Percentiles rank a stretch among this genome's conserved stretches.
These are phyloP conservation scores for Perccottus glenii DNA, from an alignment of 2,113 vertebrate species.

Conservation along the genomic window DNA sequence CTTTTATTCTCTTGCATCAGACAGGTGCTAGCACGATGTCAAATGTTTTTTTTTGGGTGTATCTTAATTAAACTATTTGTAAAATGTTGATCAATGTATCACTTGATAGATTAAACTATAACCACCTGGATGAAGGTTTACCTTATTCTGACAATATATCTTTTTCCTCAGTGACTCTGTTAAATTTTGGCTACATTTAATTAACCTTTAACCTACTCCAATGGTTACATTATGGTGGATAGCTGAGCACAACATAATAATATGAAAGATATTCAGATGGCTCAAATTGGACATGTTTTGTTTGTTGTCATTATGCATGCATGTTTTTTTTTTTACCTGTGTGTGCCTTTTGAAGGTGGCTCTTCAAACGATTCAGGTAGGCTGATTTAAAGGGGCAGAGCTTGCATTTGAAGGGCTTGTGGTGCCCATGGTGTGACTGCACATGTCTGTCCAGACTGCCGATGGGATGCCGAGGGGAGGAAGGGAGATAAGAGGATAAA, in stretches of 20 bases:
- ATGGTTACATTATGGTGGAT: conserved; percentile 15
- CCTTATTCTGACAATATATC: too few species aligned
- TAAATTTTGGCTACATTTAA: too few species aligned
- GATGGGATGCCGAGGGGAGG: conserved; percentile 21
- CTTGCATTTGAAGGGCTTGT: conserved; percentile 98
- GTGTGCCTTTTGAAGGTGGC: conserved; percentile 94
- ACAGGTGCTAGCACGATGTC: conserved; percentile 18
- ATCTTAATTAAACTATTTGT: too few species aligned
- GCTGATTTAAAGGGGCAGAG: conserved; percentile 98
- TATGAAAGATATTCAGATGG: conserved; percentile 28
- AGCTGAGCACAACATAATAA: conserved; percentile 17
- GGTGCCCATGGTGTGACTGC: conserved; percentile 97
- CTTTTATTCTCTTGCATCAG: conserved; percentile 10
- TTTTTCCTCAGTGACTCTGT: too few species aligned
- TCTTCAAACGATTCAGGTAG: conserved; percentile 96
- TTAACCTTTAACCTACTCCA: conserved; percentile 5
- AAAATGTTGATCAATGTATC: too few species aligned
- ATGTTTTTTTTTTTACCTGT: conserved; percentile 82
- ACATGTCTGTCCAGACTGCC: conserved; percentile 95
- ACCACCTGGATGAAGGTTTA: too few species aligned
- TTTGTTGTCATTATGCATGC: conserved; percentile 24
- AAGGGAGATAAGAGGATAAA: conserved; percentile 37
- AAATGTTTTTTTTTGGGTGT: not conserved
- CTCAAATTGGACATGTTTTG: conserved; percentile 17
- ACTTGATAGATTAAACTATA: too few species aligned